These are phyloP conservation scores for Patella depressa DNA, from an alignment of 2,888 invertebrate genomes.

Conservation along the genomic window DNA sequence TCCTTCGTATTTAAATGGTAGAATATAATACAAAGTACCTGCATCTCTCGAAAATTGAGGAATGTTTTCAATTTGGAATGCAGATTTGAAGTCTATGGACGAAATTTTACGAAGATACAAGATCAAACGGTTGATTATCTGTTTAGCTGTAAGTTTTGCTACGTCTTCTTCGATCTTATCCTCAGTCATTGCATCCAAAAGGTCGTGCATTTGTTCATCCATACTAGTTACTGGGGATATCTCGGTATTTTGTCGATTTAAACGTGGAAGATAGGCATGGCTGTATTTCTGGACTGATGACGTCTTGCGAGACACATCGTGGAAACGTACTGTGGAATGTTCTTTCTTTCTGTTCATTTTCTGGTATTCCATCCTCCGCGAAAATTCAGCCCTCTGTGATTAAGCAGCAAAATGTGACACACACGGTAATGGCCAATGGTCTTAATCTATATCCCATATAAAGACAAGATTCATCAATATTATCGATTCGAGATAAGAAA, in stretches of 20 bases:
- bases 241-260: slow-evolving; percentile 33
- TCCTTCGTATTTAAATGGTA: slow-evolving; percentile 8
- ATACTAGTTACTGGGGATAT: slow-evolving; percentile 15
- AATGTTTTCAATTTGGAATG: not conserved
- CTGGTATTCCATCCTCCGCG: too few relatives aligned
- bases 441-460: too few relatives aligned
- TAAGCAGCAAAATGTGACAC: too few relatives aligned
- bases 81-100: slow-evolving; percentile 1
- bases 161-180: slow-evolving; percentile 17
- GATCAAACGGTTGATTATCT: slow-evolving; percentile 17
- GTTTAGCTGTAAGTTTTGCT: slow-evolving; percentile 19
- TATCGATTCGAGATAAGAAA: too few relatives aligned
- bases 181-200: slow-evolving; percentile 12
- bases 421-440: too few relatives aligned
- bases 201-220: slow-evolving; percentile 21
- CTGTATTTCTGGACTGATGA: not conserved
- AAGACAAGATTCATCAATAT: too few relatives aligned
- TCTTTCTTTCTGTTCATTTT: not conserved
- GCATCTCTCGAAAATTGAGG: slow-evolving; percentile 3
- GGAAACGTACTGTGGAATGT: not conserved
- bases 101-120: not conserved
- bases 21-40: slow-evolving; percentile 12
- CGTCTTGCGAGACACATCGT: not conserved
- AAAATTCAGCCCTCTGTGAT: too few relatives aligned
- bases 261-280: slow-evolving; percentile 29